Evolutionary conservation across 2,113 vertebrate genomes (phyloP).

Genomic region (Archilochus colubris): DNA sequence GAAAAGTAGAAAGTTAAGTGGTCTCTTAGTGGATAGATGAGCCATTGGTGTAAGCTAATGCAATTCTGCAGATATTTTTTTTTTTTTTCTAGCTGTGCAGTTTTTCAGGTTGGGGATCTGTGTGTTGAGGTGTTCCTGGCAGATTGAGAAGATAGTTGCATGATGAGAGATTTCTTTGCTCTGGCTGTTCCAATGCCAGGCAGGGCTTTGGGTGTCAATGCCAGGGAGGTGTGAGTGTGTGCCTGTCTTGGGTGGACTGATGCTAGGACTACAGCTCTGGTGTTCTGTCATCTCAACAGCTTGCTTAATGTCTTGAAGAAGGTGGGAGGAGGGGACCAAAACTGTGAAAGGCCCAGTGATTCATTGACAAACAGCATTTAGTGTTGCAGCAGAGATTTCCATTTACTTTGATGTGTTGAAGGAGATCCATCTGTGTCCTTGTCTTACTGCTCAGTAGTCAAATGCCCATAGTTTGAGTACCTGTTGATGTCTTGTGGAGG

Average conservation of each 20-base stretch:
- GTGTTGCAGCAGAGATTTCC: neutral
- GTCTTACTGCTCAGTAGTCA: neutral
- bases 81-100: neutral
- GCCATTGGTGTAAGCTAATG: neutral
- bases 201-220: neutral
- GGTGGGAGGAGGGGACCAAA: neutral
- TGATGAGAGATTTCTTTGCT: neutral
- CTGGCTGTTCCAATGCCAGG: neutral
- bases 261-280: neutral
- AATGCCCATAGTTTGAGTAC: neutral
- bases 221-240: accelerated
- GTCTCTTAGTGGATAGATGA: neutral
- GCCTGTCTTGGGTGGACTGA: neutral
- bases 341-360: neutral
- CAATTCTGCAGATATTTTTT: neutral
- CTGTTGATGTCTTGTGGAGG: neutral
- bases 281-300: neutral
- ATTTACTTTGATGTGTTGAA: neutral
- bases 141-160: neutral
- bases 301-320: neutral
- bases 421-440: neutral
- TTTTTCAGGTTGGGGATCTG: neutral
- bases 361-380: neutral
- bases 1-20: neutral
- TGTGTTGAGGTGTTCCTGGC: neutral